Base-by-base conservation (phyloP, 2,113 vertebrate species). In the Lutjanus erythropterus region DNA sequence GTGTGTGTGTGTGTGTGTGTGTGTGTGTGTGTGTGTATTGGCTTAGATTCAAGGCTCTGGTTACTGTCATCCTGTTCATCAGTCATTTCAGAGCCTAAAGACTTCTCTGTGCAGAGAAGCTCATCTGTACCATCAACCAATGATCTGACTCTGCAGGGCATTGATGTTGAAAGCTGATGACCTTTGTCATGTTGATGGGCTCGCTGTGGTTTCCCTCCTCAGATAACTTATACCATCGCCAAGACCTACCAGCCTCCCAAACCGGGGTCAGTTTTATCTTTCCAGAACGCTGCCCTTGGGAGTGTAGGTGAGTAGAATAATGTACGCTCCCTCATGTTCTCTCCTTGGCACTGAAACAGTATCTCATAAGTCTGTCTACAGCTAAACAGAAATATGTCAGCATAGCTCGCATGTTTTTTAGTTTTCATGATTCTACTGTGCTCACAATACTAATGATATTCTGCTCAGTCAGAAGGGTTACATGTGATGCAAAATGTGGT, bases 161-260 rank as follows among this genome's bases (percentile, higher is more conserved):
- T 46, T 61, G 3, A 25, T 46, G 58, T 33, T 85, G 85, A 84
- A 81, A 89, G 80, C 61, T 14, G 75, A 78, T 52, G 47, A 86
- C 84, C 77, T 77, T 87, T 86, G 85, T 87, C 85, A 71, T 71
- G 81, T 60, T 81, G 86, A 90, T 79, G 79, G 10, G 44, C 68
- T 80, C 42, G 7, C 77, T 88, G 46, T 78, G 18, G 53, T 71
- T 71, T 85, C 78, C 67, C 69, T 80, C 79, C 83, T 81, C 91
- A 96, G 95, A 96, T 96, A 42, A 96, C 95, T 11, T 94, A 94
- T 89, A 94, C 93, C 89, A 95, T 96, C 70, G 95, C 95, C 80
- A 96, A 94, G 90, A 95, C 95, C 56, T 96, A 96, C 91, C 95
- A 95, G 91, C 95, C 95, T 25, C 88, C 91, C 46, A 96, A 94